Base-by-base conservation (phyloP, 2,888 invertebrate genomes). In the Drosophila colorata region DNA sequence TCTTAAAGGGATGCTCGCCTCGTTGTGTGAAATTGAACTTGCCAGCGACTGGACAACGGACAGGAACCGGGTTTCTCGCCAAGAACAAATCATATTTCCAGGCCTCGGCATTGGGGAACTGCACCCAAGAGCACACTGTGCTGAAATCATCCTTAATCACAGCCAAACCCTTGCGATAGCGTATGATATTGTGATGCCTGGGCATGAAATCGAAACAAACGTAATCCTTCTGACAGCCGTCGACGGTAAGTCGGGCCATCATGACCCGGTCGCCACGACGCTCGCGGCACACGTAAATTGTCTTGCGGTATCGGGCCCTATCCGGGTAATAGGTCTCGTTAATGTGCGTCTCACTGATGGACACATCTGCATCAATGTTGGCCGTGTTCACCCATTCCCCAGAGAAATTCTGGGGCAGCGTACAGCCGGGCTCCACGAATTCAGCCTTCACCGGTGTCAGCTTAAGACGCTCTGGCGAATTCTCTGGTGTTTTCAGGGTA, bases 361-460 rank as follows among this genome's bases (percentile, higher is more conserved):
- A 94, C 0, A 98, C 96, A 92, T 98, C 97, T 0, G 98, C 98
- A 91, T 98, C 98, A 75, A 98, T 97, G 90, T 99, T 98, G 0
- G 98, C 98, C 0, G 99, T 98, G 89, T 99, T 99, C 53, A 98
- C 97, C 99, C 99, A 99, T 20, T 96, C 95, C 0, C 99, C 98
- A 0, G 96, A 95, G 92, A 98, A 98, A 91, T 99, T 98, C 91
- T 97, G 96, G 0, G 99, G 98, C 65, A 99, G 92, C 44, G 97
- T 95, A 90, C 99, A 99, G 0, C 97, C 97, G 4, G 99, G 96
- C 76, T 96, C 96, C 0, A 98, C 97, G 7, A 96, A 95, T 93
- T 98, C 98, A 0, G 97, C 94, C 93, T 98, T 96, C 0, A 97
- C 97, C 53, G 98, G 97, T 1, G 95, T 97, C 20, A 98, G 93